Evolutionary conservation across 2,888 invertebrate genomes (phyloP).

Genomic region (Synanthedon andrenaeformis): DNA sequence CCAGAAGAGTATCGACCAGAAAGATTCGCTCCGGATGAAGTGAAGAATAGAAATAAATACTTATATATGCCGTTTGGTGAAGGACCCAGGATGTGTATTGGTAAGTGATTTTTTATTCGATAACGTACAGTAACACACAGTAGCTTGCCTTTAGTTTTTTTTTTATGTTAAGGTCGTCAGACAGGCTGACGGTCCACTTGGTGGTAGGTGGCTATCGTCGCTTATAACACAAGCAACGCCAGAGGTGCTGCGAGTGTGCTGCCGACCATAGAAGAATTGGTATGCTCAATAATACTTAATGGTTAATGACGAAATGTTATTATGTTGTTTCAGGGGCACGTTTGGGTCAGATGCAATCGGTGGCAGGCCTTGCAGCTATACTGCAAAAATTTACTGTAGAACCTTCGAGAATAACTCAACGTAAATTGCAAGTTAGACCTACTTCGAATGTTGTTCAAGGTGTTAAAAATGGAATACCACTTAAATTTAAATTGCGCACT

Average conservation of each 20-base stretch:
- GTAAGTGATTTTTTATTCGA: constrained; percentile 21
- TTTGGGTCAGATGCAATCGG: constrained; percentile 41
- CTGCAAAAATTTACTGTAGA: constrained; percentile 34
- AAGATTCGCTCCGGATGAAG: constrained; percentile 22
- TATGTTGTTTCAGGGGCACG: constrained; percentile 26
- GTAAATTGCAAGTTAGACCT: constrained; percentile 6
- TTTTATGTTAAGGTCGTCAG: too few relatives aligned
- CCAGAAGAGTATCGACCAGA: constrained; percentile 33
- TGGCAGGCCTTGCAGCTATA: constrained; percentile 37
- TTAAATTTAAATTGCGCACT: not conserved
- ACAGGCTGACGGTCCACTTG: too few relatives aligned
- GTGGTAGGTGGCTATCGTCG: too few relatives aligned
- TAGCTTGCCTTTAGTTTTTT: too few relatives aligned
- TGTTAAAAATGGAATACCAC: constrained; percentile 4
- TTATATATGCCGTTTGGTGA: constrained; percentile 40
- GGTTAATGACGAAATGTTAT: not conserved
- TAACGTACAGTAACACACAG: not conserved
- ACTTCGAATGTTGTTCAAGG: constrained; percentile 8
- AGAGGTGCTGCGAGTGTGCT: too few relatives aligned
- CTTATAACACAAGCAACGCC: too few relatives aligned
- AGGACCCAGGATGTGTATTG: constrained; percentile 42
- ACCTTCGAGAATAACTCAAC: constrained; percentile 5
- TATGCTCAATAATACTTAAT: not conserved
- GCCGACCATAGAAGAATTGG: too few relatives aligned
- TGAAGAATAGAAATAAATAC: constrained; percentile 16